Evolutionary conservation across 2,113 vertebrate genomes (phyloP).

Genomic region (Tiliqua scincoides): DNA sequence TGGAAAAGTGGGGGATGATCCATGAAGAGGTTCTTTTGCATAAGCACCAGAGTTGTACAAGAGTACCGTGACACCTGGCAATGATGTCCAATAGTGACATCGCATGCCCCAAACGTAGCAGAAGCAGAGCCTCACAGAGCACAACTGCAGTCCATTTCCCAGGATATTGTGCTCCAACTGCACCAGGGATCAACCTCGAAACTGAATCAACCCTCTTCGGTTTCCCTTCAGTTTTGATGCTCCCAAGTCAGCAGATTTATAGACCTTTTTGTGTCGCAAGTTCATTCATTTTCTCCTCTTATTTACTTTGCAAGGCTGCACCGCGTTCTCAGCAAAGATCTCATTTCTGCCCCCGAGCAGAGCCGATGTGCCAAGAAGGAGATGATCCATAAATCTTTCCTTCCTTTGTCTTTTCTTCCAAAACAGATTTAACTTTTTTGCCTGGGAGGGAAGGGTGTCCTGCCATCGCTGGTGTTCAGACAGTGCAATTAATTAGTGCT

Average conservation of each 20-base stretch:
- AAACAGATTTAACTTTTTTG: conserved; percentile 62
- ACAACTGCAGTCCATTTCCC: background rate
- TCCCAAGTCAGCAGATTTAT: conserved; percentile 58
- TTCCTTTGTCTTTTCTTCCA: conserved; percentile 62
- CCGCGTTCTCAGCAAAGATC: conserved; percentile 45
- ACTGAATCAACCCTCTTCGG: conserved; percentile 22
- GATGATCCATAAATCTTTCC: conserved; percentile 68
- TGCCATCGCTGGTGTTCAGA: conserved; percentile 59
- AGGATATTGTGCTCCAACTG: background rate
- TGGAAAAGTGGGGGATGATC: no score
- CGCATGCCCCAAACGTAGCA: background rate
- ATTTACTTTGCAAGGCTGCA: conserved; percentile 58
- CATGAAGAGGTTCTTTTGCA: no score
- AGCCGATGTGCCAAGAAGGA: conserved; percentile 62
- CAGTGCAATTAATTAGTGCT: conserved; percentile 65
- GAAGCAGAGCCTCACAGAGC: no score
- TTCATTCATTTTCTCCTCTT: conserved; percentile 58
- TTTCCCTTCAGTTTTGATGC: conserved; percentile 57
- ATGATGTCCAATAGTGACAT: no score
- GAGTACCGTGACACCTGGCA: no score
- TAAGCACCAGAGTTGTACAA: no score
- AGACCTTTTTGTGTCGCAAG: conserved; percentile 51
- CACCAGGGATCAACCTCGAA: background rate
- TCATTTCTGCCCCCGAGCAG: conserved; percentile 61
- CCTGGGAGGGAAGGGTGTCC: conserved; percentile 60